Base-by-base conservation (phyloP, 2,888 invertebrate species). In the Gnatocerus cornutus region DNA sequence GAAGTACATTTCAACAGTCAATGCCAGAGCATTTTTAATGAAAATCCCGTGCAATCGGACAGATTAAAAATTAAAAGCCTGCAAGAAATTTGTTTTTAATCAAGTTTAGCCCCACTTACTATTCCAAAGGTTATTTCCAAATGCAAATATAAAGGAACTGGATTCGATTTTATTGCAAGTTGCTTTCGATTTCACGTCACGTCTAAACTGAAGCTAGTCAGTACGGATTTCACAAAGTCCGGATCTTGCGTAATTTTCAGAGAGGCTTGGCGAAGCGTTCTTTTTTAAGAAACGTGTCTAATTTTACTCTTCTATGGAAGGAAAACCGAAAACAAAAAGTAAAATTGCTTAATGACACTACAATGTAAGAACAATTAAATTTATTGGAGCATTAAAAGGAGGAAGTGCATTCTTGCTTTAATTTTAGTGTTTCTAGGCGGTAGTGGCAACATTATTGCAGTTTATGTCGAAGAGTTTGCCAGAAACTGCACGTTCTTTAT, bases 171-270 rank as follows among this genome's bases (percentile, higher is more conserved):
- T 67, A 67, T 67, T 69, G 64, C 69, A 52, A 27, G 45, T 48
- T 65, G 39, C 45, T 66, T 70, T 50, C 66, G 53, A 63, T 67
- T 71, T 71, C 71, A 30, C 46, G 71, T 71, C 71, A 71, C 71
- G 71, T 71, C 30, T 10, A 27, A 12, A 53, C 63, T 52, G 45
- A 62, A 62, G 58, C 56, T 63, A 41, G 16, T 48, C 39, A 27
- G 52, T 62, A 12, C 41, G 67, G 71, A 71, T 71, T 71, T 71
- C 27, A 30, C 53, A 62, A 68, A 71, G 67, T 62, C 66, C 70
- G 67, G 67, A 67, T 50, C 67, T 59, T 59, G 59, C 67, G 65
- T 69, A 69, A 69, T 69, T 69, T 65, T 55, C 65, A 41, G 37
- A 37, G 30, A 13, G 69, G 37, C 53, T 67, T 61, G 59, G 59